Percentiles rank a stretch among this genome's conserved stretches.
Conservation (phyloP, 2,888 invertebrate genomes). For the Tyria jacobaeae region DNA sequence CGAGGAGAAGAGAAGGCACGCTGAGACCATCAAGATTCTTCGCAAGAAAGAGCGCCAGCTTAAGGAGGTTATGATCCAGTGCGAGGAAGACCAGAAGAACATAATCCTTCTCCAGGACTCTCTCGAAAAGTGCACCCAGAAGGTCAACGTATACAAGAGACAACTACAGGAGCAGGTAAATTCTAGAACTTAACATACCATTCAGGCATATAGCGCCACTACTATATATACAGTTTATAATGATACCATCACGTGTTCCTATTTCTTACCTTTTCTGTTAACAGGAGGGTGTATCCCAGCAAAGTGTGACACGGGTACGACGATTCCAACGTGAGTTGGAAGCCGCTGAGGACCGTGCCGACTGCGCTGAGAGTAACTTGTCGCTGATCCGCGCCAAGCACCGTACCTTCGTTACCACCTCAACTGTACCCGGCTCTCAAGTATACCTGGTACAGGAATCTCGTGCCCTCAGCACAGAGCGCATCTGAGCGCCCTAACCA, state of each 20-base stretch:
- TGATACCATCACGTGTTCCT: neutral
- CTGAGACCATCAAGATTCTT: slow-evolving; percentile 98
- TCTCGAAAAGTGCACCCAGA: slow-evolving; percentile 94
- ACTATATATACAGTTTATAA: too few relatives aligned
- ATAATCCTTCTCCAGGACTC: slow-evolving; percentile 96
- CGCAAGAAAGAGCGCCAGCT: slow-evolving; percentile 99
- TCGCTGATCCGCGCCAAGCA: slow-evolving; percentile 98
- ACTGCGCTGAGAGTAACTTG: slow-evolving; percentile 97
- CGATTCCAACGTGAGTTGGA: slow-evolving; percentile 99
- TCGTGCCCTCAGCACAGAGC: slow-evolving; percentile 87
- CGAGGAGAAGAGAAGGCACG: slow-evolving; percentile 98
- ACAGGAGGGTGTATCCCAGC: slow-evolving; percentile 96
- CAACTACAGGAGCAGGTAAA: slow-evolving; percentile 96
- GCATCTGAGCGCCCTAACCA: slow-evolving; percentile 59
- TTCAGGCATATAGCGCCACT: too few relatives aligned
- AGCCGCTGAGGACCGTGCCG: slow-evolving; percentile 98
- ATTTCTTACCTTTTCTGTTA: slow-evolving; percentile 32
- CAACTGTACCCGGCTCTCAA: slow-evolving; percentile 96
- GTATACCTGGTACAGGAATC: slow-evolving; percentile 96
- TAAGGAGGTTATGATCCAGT: slow-evolving; percentile 97
- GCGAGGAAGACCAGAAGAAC: slow-evolving; percentile 99
- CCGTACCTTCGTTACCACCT: slow-evolving; percentile 98
- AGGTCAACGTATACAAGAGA: slow-evolving; percentile 97
- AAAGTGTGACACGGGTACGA: slow-evolving; percentile 97
- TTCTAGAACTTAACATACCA: neutral